Evolutionary conservation across 2,888 invertebrate genomes (phyloP).

Genomic region (Drosophila eohydei): DNA sequence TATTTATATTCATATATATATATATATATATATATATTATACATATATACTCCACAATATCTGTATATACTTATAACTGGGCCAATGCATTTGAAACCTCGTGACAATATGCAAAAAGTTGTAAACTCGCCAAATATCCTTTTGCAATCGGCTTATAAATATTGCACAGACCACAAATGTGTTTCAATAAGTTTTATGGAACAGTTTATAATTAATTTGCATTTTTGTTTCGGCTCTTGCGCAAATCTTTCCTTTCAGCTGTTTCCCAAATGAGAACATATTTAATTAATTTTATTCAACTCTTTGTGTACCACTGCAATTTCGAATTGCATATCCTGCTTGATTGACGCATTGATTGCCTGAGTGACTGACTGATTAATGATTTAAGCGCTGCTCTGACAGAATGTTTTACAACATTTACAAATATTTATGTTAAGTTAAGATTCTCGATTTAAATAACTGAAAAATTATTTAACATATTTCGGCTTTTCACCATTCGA

Average conservation of each 20-base stretch:
- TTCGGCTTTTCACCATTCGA: too few species aligned
- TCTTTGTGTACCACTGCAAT: background rate
- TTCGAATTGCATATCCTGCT: background rate
- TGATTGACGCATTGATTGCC: constrained; percentile 6
- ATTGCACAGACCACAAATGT: constrained; percentile 3
- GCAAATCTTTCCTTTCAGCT: background rate
- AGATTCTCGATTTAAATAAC: too few species aligned
- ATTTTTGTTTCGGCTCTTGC: background rate
- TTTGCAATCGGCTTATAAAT: constrained; percentile 15
- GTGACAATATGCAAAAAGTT: constrained; percentile 44
- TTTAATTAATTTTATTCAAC: constrained; percentile 11
- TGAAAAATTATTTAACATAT: too few species aligned
- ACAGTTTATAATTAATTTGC: constrained; percentile 8
- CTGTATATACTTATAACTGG: constrained; percentile 46
- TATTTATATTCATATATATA: constrained; percentile 43
- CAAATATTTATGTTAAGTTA: background rate
- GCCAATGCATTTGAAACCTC: constrained; percentile 33
- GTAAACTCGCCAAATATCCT: constrained; percentile 12
- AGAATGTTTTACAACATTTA: background rate
- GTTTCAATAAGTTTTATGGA: constrained; percentile 11
- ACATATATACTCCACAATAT: background rate
- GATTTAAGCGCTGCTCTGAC: background rate
- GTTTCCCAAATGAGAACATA: background rate
- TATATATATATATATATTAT: constrained; percentile 32
- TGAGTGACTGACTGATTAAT: background rate